Evolutionary conservation across 2,113 vertebrate genomes (phyloP).

Genomic region (Hypomesus transpacificus): DNA sequence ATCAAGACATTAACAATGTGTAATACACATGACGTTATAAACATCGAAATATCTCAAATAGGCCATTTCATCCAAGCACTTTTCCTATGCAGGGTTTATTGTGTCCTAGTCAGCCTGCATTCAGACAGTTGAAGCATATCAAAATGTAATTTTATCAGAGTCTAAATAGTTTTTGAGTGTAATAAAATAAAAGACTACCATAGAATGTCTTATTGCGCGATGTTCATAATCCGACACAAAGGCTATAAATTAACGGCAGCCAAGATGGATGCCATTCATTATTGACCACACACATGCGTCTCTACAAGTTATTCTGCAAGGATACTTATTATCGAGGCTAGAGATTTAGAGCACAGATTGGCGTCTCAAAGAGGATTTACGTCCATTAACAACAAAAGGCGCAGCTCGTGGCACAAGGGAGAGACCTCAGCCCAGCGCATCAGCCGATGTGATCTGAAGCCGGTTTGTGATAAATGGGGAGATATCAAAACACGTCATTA

Average conservation of each 20-base stretch:
- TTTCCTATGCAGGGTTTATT: too few relatives aligned
- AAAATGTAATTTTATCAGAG: too few relatives aligned
- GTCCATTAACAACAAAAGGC: constrained; percentile 67
- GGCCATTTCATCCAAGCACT: too few relatives aligned
- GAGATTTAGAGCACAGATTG: constrained; percentile 54
- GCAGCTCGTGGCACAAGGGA: constrained; percentile 54
- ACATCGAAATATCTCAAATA: too few relatives aligned
- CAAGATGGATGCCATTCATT: constrained; percentile 37
- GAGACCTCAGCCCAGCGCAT: constrained; percentile 45
- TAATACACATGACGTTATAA: too few relatives aligned
- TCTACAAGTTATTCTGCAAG: constrained; percentile 35
- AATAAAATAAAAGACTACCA: too few relatives aligned
- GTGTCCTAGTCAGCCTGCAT: too few relatives aligned
- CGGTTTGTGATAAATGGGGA: constrained; percentile 62
- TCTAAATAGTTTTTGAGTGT: too few relatives aligned
- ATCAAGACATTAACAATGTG: too few relatives aligned
- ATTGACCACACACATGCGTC: constrained; percentile 20
- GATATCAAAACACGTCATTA: constrained; percentile 69
- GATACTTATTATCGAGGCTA: constrained; percentile 39
- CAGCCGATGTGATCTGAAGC: constrained; percentile 48
- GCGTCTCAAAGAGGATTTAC: constrained; percentile 64
- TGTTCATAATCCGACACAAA: not conserved
- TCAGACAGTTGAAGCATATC: too few relatives aligned
- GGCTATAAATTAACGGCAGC: constrained; percentile 21
- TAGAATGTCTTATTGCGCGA: too few relatives aligned